Percentiles rank a stretch among this genome's conserved stretches.
Conservation (phyloP, 2,113 vertebrate genomes). For the Eudyptes chrysolophus region DNA sequence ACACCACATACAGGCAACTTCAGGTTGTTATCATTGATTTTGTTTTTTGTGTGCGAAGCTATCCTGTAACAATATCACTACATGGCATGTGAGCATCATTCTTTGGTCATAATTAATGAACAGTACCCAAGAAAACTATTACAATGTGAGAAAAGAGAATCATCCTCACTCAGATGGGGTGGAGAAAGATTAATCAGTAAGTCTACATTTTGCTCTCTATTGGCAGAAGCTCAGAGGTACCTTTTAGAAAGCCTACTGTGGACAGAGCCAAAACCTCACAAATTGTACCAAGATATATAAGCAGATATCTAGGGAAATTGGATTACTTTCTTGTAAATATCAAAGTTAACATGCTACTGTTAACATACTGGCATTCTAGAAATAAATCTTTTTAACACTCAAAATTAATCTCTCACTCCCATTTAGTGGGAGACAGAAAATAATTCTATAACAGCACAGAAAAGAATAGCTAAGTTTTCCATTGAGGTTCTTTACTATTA, state of each 20-base stretch:
- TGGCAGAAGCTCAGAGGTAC: neutral
- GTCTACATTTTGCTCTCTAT: neutral
- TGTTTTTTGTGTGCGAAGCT: neutral
- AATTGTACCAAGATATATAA: neutral
- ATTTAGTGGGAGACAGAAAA: neutral
- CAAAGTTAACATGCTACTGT: neutral
- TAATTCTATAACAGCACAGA: neutral
- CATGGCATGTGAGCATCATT: neutral
- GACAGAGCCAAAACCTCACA: neutral
- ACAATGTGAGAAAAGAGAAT: neutral
- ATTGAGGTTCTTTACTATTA: neutral
- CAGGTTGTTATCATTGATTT: neutral
- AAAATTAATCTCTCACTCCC: neutral
- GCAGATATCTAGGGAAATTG: neutral
- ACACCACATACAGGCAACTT: neutral
- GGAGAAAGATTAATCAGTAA: neutral
- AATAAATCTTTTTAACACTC: neutral
- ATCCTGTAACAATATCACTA: neutral
- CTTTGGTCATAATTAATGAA: neutral
- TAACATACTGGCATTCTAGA: neutral
- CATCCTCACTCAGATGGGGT: neutral
- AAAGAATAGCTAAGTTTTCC: neutral
- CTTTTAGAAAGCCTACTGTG: neutral
- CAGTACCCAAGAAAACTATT: neutral
- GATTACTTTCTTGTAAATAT: neutral